Evolutionary conservation across 2,888 invertebrate species (phyloP), one percentile per base, ranked within the genome.

Genomic region (Hemaris fuciformis): DNA sequence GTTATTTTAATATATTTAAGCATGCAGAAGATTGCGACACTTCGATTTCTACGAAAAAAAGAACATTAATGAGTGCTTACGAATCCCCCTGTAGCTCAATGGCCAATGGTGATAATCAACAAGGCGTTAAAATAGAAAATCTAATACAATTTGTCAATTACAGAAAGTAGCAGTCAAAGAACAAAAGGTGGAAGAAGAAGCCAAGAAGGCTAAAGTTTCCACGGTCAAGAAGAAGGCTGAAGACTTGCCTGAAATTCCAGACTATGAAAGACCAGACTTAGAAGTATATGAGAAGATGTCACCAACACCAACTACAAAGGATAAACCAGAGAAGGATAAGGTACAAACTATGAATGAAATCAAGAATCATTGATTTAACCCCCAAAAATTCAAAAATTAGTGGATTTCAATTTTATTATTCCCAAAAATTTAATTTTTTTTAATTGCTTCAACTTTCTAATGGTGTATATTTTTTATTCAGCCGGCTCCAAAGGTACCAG

Each of bases 251-350:
- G 94, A 94, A 84, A 92, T 94, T 60, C 94, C 95, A 8, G 96
- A 97, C 81, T 97, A 97, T 76, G 96, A 96, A 34, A 94, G 96
- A 69, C 95, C 96, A 1, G 95, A 94, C 2, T 91, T 96, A 63
- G 96, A 96, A 77, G 94, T 94, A 83, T 96, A 94, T 73, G 95
- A 95, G 81, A 93, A 93, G 67, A 88, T 91, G 1, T 91, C 93
- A 7, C 93, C 93, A 42, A 93, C 89, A 48, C 93, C 92, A 10
- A 89, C 93, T 61, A 89, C 83, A 1, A 91, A 88, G 64, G 93
- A 86, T 42, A 94, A 88, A 79, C 92, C 88, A 77, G 93, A 88
- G 76, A 93, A 81, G 74, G 86, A 86, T 60, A 80, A 78, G 77
- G 81, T 78, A 46, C 7, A 5, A n/a, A 23, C 3, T 38, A 0